These are phyloP conservation scores for Hylyphantes graminicola DNA, from an alignment of 1,140 invertebrate species.

Conservation along the genomic window DNA sequence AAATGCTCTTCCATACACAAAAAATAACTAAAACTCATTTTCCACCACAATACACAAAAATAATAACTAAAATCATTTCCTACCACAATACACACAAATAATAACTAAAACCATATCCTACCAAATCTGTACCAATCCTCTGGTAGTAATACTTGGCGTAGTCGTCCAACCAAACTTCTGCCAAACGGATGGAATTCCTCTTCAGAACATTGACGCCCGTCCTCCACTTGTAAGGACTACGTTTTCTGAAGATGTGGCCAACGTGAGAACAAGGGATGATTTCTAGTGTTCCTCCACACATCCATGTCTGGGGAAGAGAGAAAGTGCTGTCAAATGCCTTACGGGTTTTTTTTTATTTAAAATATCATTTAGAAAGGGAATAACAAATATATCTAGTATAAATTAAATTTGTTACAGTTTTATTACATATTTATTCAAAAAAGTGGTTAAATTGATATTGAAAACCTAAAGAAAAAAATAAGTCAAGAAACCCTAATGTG, in stretches of 20 bases:
- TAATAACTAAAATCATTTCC: neutral
- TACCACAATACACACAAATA: slow-evolving; percentile 66
- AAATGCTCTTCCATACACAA: too few species aligned
- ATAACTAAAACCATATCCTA: slow-evolving; percentile 65
- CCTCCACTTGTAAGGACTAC: slow-evolving; percentile 91
- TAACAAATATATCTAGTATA: neutral
- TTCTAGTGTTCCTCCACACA: slow-evolving; percentile 88
- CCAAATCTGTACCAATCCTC: slow-evolving; percentile 93
- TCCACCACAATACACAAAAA: slow-evolving; percentile 71
- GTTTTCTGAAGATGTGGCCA: slow-evolving; percentile 96
- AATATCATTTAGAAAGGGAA: neutral
- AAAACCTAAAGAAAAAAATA: too few species aligned
- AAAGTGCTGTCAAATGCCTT: neutral
- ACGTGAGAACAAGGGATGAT: slow-evolving; percentile 99
- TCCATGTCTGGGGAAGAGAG: slow-evolving; percentile 72
- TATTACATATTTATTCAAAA: too few species aligned
- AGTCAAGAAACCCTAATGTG: too few species aligned
- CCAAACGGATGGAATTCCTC: slow-evolving; percentile 90
- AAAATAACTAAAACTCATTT: neutral
- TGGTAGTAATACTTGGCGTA: slow-evolving; percentile 99
- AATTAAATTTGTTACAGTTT: too few species aligned
- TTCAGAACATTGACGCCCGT: slow-evolving; percentile 94
- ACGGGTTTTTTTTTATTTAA: neutral
- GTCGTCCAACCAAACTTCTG: slow-evolving; percentile 95
- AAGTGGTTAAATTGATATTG: too few species aligned